phyloP scores from a whole-genome alignment of 2,888 invertebrate genomes.

The Chrysotoxum bicinctum region DNA sequence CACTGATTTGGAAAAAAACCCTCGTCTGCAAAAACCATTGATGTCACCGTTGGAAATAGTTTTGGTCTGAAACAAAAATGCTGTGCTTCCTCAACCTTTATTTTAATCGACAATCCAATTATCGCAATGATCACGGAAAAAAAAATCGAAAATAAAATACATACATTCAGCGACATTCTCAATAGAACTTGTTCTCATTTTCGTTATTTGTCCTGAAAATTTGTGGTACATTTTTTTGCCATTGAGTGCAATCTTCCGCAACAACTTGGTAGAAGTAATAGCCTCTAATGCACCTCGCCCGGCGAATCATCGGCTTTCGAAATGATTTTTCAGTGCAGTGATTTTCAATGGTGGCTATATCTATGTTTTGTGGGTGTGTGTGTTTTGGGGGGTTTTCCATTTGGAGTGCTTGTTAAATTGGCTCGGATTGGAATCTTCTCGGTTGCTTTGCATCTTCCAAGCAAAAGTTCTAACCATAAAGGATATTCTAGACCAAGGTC shows the following conservation, averaged over 20 bases:
- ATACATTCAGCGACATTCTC: background rate
- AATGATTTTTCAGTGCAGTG: conserved; percentile 62
- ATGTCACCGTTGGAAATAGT: background rate
- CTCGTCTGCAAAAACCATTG: background rate
- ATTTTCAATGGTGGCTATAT: conserved; percentile 47
- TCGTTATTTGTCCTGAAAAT: conserved; percentile 17
- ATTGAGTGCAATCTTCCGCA: conserved; percentile 44
- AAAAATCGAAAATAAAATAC: conserved; percentile 3
- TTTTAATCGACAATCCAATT: conserved; percentile 24
- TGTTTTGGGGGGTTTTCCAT: conserved; percentile 33
- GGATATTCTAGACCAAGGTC: conserved; percentile 42
- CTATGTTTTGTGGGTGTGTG: background rate
- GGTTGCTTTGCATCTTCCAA: conserved; percentile 59
- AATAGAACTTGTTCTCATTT: conserved; percentile 1
- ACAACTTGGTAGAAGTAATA: conserved; percentile 53
- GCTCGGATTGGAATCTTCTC: conserved; percentile 28
- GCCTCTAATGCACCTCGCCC: conserved; percentile 56
- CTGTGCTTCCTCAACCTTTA: background rate
- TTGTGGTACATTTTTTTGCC: conserved; percentile 15
- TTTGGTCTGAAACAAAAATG: background rate
- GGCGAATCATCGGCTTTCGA: conserved; percentile 42
- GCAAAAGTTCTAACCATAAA: conserved; percentile 57
- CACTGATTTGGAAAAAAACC: background rate
- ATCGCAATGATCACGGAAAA: background rate
- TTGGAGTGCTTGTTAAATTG: conserved; percentile 63